phyloP scores from a whole-genome alignment of 2,113 vertebrate genomes.

The Xenus cinereus region DNA sequence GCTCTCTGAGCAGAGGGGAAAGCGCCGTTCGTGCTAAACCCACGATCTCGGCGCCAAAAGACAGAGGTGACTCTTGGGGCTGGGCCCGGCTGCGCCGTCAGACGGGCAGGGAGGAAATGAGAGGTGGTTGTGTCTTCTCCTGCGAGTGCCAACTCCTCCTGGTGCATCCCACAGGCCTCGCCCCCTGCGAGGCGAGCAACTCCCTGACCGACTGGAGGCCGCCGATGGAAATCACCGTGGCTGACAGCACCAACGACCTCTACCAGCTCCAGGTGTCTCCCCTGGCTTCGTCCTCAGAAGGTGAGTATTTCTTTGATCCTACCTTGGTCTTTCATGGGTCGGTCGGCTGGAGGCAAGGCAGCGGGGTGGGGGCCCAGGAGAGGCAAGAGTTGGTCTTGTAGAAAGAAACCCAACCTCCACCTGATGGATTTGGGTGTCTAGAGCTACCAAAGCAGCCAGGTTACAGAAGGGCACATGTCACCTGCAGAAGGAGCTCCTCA shows the following conservation, averaged over 20 bases:
- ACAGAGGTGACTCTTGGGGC: not conserved
- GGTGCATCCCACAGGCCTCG: slow-evolving; percentile 47
- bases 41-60: not conserved
- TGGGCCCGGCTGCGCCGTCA: fast-evolving
- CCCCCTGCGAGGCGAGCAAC: slow-evolving; percentile 45
- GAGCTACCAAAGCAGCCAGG: not conserved
- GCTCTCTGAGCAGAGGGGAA: not conserved
- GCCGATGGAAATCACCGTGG: slow-evolving; percentile 49
- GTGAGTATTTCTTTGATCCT: slow-evolving; percentile 21
- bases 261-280: slow-evolving; percentile 82
- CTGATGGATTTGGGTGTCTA: not conserved
- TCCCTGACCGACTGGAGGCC: slow-evolving; percentile 61
- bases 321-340: not conserved
- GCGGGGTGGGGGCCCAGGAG: not conserved
- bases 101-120: not conserved
- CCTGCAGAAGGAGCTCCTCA: not conserved
- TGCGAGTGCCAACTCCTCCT: not conserved
- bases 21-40: not conserved
- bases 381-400: not conserved
- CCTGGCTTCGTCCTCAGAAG: slow-evolving; percentile 70
- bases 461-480: not conserved
- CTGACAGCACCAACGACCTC: slow-evolving; percentile 78
- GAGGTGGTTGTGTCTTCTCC: not conserved
- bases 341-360: not conserved
- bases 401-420: not conserved